Percentiles rank a stretch among this genome's conserved stretches.
Conservation (phyloP, 2,797 vertebrate genomes). For the Rhinella marina region DNA sequence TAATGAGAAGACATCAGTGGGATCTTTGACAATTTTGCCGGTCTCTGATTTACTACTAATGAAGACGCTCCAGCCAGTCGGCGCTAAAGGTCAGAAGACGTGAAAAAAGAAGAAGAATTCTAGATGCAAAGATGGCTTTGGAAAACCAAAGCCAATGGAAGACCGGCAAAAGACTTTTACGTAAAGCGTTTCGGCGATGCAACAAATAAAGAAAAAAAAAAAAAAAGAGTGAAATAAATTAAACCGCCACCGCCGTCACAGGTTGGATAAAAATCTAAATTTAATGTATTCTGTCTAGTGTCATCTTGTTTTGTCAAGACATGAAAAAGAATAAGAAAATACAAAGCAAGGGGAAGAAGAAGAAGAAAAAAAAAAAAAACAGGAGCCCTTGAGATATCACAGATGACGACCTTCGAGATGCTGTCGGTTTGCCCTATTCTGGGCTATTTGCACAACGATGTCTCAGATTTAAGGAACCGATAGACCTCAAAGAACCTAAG, state of each 20-base stretch:
- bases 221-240: slow-evolving; percentile 69
- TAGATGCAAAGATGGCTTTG: slow-evolving; percentile 3
- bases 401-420: slow-evolving; percentile 87
- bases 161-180: slow-evolving; percentile 67
- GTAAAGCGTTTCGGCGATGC: slow-evolving; percentile 69
- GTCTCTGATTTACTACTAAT: slow-evolving; percentile 82
- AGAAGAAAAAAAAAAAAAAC: not conserved
- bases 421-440: slow-evolving; percentile 88
- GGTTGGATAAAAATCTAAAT: slow-evolving; percentile 85
- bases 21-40: slow-evolving; percentile 78
- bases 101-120: slow-evolving; percentile 65
- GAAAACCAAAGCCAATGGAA: slow-evolving; percentile 74
- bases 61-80: slow-evolving; percentile 75
- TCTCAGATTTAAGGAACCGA: slow-evolving; percentile 81
- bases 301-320: slow-evolving; percentile 93
- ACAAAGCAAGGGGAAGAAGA: slow-evolving; percentile 78
- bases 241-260: slow-evolving; percentile 80
- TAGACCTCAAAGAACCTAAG: slow-evolving; percentile 81
- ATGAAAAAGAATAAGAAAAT: slow-evolving; percentile 97
- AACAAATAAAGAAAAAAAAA: slow-evolving; percentile 56
- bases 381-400: slow-evolving; percentile 89
- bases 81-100: slow-evolving; percentile 81
- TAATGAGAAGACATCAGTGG: slow-evolving; percentile 78
- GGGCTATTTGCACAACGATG: slow-evolving; percentile 84
- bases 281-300: slow-evolving; percentile 90